These are phyloP conservation scores for Danio choprae DNA, from an alignment of 2,797 vertebrate genomes.

Conservation along the genomic window DNA sequence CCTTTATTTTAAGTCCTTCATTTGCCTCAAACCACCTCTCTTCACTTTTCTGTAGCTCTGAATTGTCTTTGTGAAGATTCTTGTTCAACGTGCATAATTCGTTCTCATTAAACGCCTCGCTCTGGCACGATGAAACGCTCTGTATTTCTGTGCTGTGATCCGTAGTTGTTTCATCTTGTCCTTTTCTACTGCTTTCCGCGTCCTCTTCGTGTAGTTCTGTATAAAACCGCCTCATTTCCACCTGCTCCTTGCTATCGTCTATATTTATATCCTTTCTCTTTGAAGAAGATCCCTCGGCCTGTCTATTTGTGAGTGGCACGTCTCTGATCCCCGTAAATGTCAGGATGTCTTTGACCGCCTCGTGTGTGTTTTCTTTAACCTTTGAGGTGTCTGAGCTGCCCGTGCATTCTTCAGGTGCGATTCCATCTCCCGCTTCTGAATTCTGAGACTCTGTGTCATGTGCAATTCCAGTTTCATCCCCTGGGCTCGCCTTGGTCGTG, in stretches of 20 bases:
- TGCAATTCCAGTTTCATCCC: conserved; percentile 67
- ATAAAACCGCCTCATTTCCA: conserved; percentile 64
- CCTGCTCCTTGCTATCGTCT: conserved; percentile 58
- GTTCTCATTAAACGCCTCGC: conserved; percentile 54
- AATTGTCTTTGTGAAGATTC: conserved; percentile 62
- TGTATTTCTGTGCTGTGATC: conserved; percentile 30
- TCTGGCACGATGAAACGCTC: conserved; percentile 50
- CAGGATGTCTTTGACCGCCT: conserved; percentile 69
- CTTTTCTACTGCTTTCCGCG: conserved; percentile 60
- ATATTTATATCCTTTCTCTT: conserved; percentile 65
- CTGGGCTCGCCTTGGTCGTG: not conserved
- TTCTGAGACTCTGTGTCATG: conserved; percentile 67
- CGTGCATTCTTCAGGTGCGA: conserved; percentile 69
- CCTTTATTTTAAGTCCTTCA: conserved; percentile 9
- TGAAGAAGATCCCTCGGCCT: conserved; percentile 64
- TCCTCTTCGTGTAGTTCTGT: conserved; percentile 64
- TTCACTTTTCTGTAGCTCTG: conserved; percentile 38
- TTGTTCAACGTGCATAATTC: conserved; percentile 60
- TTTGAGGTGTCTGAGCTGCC: conserved; percentile 68
- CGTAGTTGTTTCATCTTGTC: conserved; percentile 23
- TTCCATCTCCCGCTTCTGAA: conserved; percentile 68
- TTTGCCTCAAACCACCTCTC: conserved; percentile 5
- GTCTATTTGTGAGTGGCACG: conserved; percentile 65
- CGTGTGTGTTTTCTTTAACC: conserved; percentile 69
- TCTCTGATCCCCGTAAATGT: conserved; percentile 73